A percentile compares a stretch with the other conserved stretches of the same genome.
Conservation (phyloP, 2,113 vertebrate genomes). For the Microcebus jonahi region DNA sequence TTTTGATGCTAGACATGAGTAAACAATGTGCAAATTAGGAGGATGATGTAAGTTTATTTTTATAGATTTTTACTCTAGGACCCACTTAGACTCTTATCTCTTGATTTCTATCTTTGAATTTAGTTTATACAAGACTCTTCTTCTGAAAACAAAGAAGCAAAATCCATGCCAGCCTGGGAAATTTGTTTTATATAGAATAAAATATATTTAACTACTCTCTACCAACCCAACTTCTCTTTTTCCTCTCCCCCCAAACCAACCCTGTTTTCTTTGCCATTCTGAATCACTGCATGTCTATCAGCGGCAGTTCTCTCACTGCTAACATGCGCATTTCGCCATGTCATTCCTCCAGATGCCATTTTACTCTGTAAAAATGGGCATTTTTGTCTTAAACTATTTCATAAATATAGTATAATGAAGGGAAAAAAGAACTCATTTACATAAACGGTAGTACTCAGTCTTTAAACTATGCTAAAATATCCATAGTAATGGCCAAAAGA, state of each 20-base stretch:
- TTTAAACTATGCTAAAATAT: background rate
- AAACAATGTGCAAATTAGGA: background rate
- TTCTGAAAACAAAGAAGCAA: background rate
- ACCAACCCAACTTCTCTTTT: background rate
- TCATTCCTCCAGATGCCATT: constrained; percentile 93
- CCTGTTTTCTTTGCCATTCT: constrained; percentile 99
- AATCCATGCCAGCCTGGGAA: background rate
- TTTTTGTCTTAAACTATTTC: constrained; percentile 48
- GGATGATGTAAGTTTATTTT: background rate
- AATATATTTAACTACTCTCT: background rate
- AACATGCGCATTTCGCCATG: constrained; percentile 96
- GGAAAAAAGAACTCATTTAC: background rate
- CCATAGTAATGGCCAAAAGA: background rate
- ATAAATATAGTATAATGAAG: background rate
- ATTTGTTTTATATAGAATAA: background rate
- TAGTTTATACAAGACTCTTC: background rate
- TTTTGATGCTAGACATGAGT: background rate
- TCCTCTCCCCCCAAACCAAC: background rate
- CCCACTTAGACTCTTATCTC: no score
- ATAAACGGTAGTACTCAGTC: background rate
- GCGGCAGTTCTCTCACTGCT: constrained; percentile 94
- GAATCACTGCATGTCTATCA: constrained; percentile 95
- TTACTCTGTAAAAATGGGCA: constrained; percentile 88
- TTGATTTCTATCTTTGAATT: background rate
- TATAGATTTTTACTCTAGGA: background rate